Percentiles rank a stretch among this genome's conserved stretches.
These are phyloP conservation scores for Agrotis segetum DNA, from an alignment of 2,888 invertebrate species.

Conservation along the genomic window DNA sequence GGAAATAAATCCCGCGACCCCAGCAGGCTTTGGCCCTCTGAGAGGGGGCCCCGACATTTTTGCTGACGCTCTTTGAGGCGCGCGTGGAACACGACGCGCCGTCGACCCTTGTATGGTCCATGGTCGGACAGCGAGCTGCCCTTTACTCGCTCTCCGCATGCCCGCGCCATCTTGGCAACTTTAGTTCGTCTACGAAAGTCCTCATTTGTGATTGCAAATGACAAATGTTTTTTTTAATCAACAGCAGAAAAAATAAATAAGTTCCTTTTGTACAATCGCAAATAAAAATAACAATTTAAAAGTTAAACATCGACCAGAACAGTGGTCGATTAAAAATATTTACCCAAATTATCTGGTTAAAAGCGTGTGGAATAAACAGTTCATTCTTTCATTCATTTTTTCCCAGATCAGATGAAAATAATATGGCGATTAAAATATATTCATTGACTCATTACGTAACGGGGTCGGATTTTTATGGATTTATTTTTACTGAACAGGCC, in stretches of 20 bases:
- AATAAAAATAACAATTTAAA: neutral
- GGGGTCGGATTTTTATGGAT: neutral
- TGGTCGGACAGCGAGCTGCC: too few relatives aligned
- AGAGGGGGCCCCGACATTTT: too few relatives aligned
- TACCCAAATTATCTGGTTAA: slow-evolving; percentile 43
- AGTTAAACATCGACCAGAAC: slow-evolving; percentile 16
- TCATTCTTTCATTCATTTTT: slow-evolving; percentile 51
- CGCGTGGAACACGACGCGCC: too few relatives aligned
- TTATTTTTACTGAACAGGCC: neutral
- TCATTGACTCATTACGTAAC: slow-evolving; percentile 55
- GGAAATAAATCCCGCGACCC: too few relatives aligned
- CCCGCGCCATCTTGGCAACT: too few relatives aligned
- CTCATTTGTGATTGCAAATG: too few relatives aligned
- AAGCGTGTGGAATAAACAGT: slow-evolving; percentile 42
- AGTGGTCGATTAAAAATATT: slow-evolving; percentile 33
- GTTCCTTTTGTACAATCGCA: neutral
- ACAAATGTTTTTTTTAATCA: neutral
- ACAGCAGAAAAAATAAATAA: neutral
- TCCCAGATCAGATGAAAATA: slow-evolving; percentile 54
- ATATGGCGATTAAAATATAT: slow-evolving; percentile 57
- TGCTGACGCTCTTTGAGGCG: too few relatives aligned
- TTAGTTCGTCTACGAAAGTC: too few relatives aligned
- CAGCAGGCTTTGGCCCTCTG: too few relatives aligned
- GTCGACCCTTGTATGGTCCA: too few relatives aligned
- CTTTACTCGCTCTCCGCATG: too few relatives aligned